Percentiles rank a stretch among this genome's conserved stretches.
phyloP scores from a whole-genome alignment of 2,888 invertebrate genomes.

The Rhamphomyia laevipes region DNA sequence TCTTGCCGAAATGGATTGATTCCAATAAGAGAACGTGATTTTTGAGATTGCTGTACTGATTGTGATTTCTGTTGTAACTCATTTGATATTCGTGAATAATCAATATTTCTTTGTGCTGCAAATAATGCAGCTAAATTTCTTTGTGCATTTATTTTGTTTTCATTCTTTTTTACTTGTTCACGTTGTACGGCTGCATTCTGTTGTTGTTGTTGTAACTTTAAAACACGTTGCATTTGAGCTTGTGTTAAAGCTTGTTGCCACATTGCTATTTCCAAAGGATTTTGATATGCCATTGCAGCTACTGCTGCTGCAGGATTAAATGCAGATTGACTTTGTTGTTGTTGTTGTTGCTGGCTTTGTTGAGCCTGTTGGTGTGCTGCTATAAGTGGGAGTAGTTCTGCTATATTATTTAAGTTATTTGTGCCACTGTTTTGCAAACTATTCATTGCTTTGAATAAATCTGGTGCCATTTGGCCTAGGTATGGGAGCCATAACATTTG shows the following conservation, averaged over 20 bases:
- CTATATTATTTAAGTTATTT: slow-evolving; percentile 16
- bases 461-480: slow-evolving; percentile 36
- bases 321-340: slow-evolving; percentile 11
- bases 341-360: slow-evolving; percentile 12
- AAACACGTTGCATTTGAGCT: slow-evolving; percentile 38
- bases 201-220: slow-evolving; percentile 22
- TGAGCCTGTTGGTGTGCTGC: slow-evolving; percentile 31
- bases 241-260: slow-evolving; percentile 59
- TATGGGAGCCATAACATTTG: slow-evolving; percentile 69
- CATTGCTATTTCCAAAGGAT: slow-evolving; percentile 41
- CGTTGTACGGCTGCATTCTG: background rate
- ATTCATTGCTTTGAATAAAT: slow-evolving; percentile 38
- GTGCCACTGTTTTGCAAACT: slow-evolving; percentile 19
- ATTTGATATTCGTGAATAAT: background rate
- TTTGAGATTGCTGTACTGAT: slow-evolving; percentile 9
- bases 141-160: background rate
- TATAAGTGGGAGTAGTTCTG: slow-evolving; percentile 24
- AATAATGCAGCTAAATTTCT: slow-evolving; percentile 1
- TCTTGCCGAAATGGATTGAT: slow-evolving; percentile 22
- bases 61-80: slow-evolving; percentile 6
- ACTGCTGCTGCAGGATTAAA: slow-evolving; percentile 14
- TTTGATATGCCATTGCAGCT: slow-evolving; percentile 21
- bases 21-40: slow-evolving; percentile 28
- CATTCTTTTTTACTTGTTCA: background rate
- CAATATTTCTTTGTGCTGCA: background rate